phyloP scores from a whole-genome alignment of 2,797 vertebrate genomes.

The Anniella stebbinsi region DNA sequence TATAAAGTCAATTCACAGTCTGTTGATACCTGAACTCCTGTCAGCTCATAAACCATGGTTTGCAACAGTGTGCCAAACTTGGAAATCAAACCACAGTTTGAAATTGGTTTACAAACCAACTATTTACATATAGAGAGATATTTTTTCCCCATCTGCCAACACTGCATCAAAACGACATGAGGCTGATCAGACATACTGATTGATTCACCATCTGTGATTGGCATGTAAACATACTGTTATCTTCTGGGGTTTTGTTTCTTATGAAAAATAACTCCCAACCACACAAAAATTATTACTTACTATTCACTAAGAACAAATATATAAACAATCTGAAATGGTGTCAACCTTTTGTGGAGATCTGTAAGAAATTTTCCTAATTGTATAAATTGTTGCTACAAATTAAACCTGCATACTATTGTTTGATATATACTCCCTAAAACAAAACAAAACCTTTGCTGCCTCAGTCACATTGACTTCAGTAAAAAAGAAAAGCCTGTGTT shows the following conservation, averaged over 20 bases:
- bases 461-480: conserved; percentile 67
- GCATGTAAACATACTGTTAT: background rate
- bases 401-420: conserved; percentile 58
- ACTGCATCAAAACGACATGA: background rate
- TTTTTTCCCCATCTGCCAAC: background rate
- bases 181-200: background rate
- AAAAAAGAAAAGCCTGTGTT: conserved; percentile 73
- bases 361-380: conserved; percentile 59
- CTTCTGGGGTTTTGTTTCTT: background rate
- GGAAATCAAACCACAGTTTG: background rate
- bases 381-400: conserved; percentile 58
- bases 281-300: background rate
- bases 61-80: background rate
- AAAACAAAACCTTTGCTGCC: conserved; percentile 72
- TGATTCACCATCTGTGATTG: background rate
- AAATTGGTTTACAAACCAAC: background rate
- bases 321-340: background rate
- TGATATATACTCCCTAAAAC: conserved; percentile 64
- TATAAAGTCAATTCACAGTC: background rate
- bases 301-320: background rate
- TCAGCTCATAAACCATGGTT: background rate
- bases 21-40: background rate
- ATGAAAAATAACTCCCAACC: background rate
- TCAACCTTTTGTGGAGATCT: conserved; percentile 30
- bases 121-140: background rate